Evolutionary conservation across 2,888 invertebrate species (phyloP).

Genomic region (Synanthedon tipuliformis): DNA sequence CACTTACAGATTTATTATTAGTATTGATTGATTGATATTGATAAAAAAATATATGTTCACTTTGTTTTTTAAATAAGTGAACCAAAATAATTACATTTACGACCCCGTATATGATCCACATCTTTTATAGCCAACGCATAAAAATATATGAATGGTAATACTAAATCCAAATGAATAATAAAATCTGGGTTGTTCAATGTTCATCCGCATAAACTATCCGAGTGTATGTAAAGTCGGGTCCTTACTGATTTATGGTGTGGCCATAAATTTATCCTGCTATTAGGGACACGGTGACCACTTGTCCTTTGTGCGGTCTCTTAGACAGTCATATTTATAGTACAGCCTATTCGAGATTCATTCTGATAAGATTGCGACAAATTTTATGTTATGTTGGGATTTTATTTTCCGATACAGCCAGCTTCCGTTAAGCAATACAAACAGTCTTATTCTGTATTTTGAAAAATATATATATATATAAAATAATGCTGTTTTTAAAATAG

Average conservation of each 20-base stretch:
- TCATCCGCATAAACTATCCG: slow-evolving; percentile 9
- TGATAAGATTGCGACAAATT: background rate
- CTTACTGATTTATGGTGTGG: slow-evolving; percentile 20
- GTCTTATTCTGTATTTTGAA: too few species aligned
- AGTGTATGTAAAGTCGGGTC: slow-evolving; percentile 14
- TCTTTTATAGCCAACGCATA: background rate
- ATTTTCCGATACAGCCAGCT: too few species aligned
- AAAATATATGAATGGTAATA: background rate
- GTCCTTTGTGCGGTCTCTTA: background rate
- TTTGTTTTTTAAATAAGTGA: too few species aligned
- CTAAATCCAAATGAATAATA: background rate
- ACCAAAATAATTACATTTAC: too few species aligned
- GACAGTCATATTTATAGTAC: background rate
- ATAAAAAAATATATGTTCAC: too few species aligned
- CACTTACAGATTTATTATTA: too few species aligned
- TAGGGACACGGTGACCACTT: slow-evolving; percentile 18
- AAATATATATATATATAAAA: too few species aligned
- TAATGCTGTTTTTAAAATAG: too few species aligned
- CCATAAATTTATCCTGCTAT: slow-evolving; percentile 23
- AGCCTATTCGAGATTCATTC: background rate
- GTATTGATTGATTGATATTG: too few species aligned
- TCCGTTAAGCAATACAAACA: too few species aligned
- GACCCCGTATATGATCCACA: background rate
- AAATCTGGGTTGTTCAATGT: background rate
- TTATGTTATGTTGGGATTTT: too few species aligned